Percentiles rank a stretch among this genome's conserved stretches.
Conservation (phyloP, 2,797 vertebrate genomes). For the Miichthys miiuy region DNA sequence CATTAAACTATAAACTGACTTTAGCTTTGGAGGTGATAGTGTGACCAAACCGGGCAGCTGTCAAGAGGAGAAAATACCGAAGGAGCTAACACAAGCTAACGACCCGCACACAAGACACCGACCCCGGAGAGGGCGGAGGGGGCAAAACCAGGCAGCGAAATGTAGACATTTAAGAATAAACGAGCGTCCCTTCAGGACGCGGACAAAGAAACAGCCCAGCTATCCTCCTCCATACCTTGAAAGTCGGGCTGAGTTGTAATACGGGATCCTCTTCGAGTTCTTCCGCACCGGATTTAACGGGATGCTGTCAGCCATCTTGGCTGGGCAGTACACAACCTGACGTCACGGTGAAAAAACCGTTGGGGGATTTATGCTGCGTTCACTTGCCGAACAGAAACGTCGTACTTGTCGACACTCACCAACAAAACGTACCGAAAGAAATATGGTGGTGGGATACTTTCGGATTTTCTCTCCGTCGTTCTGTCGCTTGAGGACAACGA, state of each 20-base stretch:
- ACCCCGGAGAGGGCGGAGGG: neutral
- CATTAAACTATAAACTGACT: neutral
- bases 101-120: conserved; percentile 6
- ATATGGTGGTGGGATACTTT: rapidly evolving
- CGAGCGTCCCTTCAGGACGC: neutral
- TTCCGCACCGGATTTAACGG: conserved; percentile 89
- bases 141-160: neutral
- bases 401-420: rapidly evolving
- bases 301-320: conserved; percentile 95
- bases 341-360: conserved; percentile 47
- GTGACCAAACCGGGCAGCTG: conserved; percentile 3
- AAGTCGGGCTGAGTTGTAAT: conserved; percentile 87
- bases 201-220: neutral
- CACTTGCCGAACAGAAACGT: neutral
- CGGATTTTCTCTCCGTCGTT: rapidly evolving
- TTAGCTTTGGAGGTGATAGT: neutral
- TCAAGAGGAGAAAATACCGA: conserved; percentile 18
- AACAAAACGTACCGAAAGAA: rapidly evolving
- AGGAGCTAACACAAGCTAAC: conserved; percentile 63
- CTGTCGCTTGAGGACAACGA: neutral
- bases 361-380: conserved; percentile 34
- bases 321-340: conserved; percentile 69
- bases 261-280: conserved; percentile 85
- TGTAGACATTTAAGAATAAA: neutral
- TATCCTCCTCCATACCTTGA: conserved; percentile 85